Base-by-base conservation (phyloP, 2,113 vertebrate genomes). In the Empidonax traillii region DNA sequence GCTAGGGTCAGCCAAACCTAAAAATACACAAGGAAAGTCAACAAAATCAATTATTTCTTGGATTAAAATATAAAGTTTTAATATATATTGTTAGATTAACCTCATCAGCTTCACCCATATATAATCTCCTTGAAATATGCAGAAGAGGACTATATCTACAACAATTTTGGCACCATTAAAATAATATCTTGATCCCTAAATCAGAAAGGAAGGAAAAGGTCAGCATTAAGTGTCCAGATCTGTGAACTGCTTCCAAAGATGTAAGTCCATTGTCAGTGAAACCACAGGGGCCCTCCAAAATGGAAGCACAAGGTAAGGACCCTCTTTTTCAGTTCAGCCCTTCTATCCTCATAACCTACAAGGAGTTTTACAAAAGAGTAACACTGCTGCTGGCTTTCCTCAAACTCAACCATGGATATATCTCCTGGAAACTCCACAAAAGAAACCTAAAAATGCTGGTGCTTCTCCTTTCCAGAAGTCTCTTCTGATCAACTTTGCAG, bases 1-100 rank as follows among this genome's bases (percentile, higher is more conserved):
- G 99, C 99, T 46, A 99, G 96, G 2, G 99, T 99, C 63, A 99
- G 93, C 99, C 99, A 99, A 84, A 99, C 99, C 99, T 99, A 94
- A 49, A 97, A 91, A 90, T 15, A 52, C 8, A 88, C 15, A 53
- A 8, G 21, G 73, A 9, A 88, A 93, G 56, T 17, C 56, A 94
- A 56, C 47, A 91, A 68, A 89, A 88, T 8, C 2, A 23, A 55
- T 77, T 78, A 66, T 78, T 92, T 74, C 37, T 67, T 75, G 52
- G 10, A 46, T 52, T 21, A 81, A 87, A 93, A 93, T 28, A 80
- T 1, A 3, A 56, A 59, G 10, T 31, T 47, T 43, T 47, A 8
- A 62, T 89, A 74, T 8, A 47, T 44, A 51, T 15, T 3, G 5
- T 81, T 14, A 53, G 28, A 62, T 83, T 15, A 79, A 83, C n/a